These are phyloP conservation scores for Onychostruthus taczanowskii DNA, from an alignment of 2,113 vertebrate genomes.

Conservation along the genomic window DNA sequence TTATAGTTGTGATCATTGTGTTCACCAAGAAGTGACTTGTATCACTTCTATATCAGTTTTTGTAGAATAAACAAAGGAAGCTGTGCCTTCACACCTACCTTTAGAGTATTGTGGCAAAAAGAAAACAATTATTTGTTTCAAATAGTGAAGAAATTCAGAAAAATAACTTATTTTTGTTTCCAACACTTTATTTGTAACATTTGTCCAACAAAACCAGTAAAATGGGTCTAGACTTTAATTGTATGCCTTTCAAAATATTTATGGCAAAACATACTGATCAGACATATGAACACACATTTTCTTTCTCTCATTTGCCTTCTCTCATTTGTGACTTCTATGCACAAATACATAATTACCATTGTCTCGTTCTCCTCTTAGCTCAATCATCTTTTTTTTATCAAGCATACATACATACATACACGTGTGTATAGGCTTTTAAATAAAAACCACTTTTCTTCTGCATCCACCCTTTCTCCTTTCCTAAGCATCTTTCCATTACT, in stretches of 20 bases:
- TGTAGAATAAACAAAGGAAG: not conserved
- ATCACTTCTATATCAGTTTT: not conserved
- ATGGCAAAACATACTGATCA: not conserved
- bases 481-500: not conserved
- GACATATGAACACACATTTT: not conserved
- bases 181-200: not conserved
- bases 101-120: not conserved
- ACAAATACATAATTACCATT: not conserved
- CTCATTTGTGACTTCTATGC: not conserved
- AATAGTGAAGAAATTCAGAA: not conserved
- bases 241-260: not conserved
- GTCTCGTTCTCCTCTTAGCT: not conserved
- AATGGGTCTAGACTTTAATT: not conserved
- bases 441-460: not conserved
- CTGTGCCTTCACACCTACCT: not conserved
- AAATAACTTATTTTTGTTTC: not conserved
- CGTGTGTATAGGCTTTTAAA: not conserved
- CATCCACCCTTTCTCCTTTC: not conserved
- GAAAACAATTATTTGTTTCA: not conserved
- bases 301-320: not conserved
- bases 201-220: not conserved
- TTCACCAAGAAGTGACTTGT: not conserved
- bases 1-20: not conserved
- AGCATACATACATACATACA: too few relatives aligned
- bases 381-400: not conserved